Conservation (phyloP, 2,888 invertebrate genomes). For the Pyrgus malvae region DNA sequence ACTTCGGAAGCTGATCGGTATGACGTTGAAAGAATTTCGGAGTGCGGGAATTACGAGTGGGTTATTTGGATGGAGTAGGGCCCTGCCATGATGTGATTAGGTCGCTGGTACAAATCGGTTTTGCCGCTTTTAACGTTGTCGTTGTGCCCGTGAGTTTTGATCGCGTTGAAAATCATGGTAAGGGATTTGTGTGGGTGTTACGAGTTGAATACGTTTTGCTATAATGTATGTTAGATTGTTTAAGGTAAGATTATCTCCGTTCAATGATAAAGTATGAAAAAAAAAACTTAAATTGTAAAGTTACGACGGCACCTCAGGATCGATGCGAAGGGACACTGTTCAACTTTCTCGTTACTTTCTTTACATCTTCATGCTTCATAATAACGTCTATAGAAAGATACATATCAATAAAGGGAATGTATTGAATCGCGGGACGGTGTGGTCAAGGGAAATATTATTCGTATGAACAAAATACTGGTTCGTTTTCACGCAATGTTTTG, state of each 20-base stretch:
- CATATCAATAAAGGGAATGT: conserved; percentile 74
- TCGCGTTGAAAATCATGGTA: conserved; percentile 37
- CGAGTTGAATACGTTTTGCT: conserved; percentile 61
- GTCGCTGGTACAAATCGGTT: conserved; percentile 30
- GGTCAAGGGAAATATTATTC: conserved; percentile 43
- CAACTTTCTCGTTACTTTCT: conserved; percentile 55
- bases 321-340: conserved; percentile 75
- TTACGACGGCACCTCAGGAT: conserved; percentile 71
- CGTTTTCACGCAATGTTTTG: conserved; percentile 70
- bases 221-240: conserved; percentile 67
- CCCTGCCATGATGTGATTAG: conserved; percentile 42
- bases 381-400: conserved; percentile 73
- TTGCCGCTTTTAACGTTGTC: conserved; percentile 26
- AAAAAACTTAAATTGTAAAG: conserved; percentile 47
- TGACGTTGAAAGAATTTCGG: conserved; percentile 69
- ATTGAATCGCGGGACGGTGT: conserved; percentile 66
- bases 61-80: conserved; percentile 51
- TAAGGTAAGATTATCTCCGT: conserved; percentile 68
- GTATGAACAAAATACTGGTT: conserved; percentile 59
- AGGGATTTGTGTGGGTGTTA: conserved; percentile 52
- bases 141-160: conserved; percentile 33
- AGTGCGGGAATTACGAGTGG: conserved; percentile 59
- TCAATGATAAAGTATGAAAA: conserved; percentile 70
- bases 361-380: conserved; percentile 59
- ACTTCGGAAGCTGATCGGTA: conserved; percentile 72